Evolutionary conservation across 2,888 invertebrate species (phyloP).

Genomic region (Macrophya alboannulata): DNA sequence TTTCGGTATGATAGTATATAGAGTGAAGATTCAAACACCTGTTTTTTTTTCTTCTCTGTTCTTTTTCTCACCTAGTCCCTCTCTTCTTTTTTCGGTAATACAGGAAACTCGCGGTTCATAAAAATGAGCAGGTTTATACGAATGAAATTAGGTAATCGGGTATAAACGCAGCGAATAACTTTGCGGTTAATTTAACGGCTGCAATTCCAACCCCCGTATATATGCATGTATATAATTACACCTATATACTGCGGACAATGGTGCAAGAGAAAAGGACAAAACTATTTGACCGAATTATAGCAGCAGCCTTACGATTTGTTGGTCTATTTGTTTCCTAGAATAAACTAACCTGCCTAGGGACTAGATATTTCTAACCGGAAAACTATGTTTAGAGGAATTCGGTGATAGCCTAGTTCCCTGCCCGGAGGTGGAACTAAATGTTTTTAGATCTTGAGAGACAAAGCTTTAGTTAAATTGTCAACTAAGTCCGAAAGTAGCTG

Average conservation of each 20-base stretch:
- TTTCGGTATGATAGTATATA: conserved; percentile 22
- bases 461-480: conserved; percentile 32
- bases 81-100: not conserved
- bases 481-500: conserved; percentile 4
- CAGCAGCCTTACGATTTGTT: not conserved
- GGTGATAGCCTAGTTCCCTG: not conserved
- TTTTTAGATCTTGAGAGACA: not conserved
- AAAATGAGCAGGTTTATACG: not conserved
- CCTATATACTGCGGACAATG: not conserved
- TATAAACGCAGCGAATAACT: not conserved
- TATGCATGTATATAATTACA: not conserved
- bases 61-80: too few species aligned
- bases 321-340: not conserved
- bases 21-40: conserved; percentile 40
- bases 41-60: not conserved
- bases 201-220: not conserved
- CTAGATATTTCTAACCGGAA: conserved; percentile 12
- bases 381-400: not conserved
- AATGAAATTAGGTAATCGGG: conserved; percentile 2
- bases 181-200: conserved; percentile 19
- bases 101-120: conserved; percentile 17
- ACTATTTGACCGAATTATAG: not conserved
- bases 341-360: not conserved
- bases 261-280: not conserved
- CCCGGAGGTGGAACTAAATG: not conserved